phyloP scores from a whole-genome alignment of 2,888 invertebrate species.

The Adelphocoris suturalis region DNA sequence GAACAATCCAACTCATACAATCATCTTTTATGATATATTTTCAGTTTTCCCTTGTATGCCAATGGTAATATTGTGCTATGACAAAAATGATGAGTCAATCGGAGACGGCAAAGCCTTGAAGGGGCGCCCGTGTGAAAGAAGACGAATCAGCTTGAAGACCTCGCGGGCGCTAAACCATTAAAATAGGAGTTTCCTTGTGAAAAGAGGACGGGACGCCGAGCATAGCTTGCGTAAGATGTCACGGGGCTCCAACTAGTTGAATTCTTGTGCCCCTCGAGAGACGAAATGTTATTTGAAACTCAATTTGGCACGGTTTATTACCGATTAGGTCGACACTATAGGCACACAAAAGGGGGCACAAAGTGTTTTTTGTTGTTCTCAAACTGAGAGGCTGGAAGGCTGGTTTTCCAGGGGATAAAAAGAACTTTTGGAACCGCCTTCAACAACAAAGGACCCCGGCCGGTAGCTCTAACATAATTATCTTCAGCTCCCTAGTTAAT shows the following conservation, averaged over 20 bases:
- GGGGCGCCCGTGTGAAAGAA: neutral
- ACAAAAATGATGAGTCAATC: slow-evolving; percentile 23
- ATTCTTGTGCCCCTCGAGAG: slow-evolving; percentile 58
- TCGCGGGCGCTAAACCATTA: slow-evolving; percentile 55
- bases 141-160: slow-evolving; percentile 54
- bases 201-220: slow-evolving; percentile 39
- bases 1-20: too few relatives aligned
- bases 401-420: slow-evolving; percentile 59
- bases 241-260: slow-evolving; percentile 69
- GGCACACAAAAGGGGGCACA: slow-evolving; percentile 73
- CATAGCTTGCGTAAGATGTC: slow-evolving; percentile 67
- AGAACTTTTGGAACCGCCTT: slow-evolving; percentile 44
- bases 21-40: too few relatives aligned
- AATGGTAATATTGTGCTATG: too few relatives aligned
- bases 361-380: slow-evolving; percentile 74
- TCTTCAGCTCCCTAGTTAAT: slow-evolving; percentile 68
- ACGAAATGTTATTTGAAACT: slow-evolving; percentile 75
- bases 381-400: slow-evolving; percentile 42
- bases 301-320: slow-evolving; percentile 76
- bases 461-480: slow-evolving; percentile 69
- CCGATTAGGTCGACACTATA: slow-evolving; percentile 75
- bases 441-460: slow-evolving; percentile 53
- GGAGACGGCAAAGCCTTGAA: neutral
- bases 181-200: slow-evolving; percentile 49
- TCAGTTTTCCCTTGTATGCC: too few relatives aligned